phyloP scores from a whole-genome alignment of 37 sponge, comb jelly and placozoan species.

The Spongilla lacustris region DNA sequence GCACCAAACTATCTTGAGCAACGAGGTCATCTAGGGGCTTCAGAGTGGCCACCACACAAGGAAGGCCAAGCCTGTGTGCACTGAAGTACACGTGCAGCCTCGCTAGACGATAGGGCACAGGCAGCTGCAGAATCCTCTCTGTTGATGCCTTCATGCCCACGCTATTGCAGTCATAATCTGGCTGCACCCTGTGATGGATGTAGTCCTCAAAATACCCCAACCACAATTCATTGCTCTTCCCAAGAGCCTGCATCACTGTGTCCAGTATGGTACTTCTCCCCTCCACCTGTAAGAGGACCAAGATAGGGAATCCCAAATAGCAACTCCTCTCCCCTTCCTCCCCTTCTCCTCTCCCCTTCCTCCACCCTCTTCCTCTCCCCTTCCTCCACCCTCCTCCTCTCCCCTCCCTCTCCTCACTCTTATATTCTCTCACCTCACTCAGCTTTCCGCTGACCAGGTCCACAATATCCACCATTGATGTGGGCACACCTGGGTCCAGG shows the following conservation, averaged over 20 bases:
- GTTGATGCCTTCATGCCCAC: conserved; percentile 39
- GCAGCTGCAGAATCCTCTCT: conserved; percentile 7
- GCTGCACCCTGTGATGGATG: conserved; percentile 50
- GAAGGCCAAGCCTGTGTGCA: conserved; percentile 64
- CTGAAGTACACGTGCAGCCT: conserved; percentile 62
- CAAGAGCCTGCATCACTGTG: conserved; percentile 38
- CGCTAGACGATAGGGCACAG: conserved; percentile 24
- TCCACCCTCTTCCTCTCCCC: background rate
- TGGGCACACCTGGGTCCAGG: too few relatives aligned
- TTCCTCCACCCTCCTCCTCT: background rate
- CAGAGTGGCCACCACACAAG: conserved; percentile 57
- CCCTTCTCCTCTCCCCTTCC: too few relatives aligned
- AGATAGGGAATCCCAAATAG: too few relatives aligned
- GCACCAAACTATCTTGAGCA: conserved; percentile 9
- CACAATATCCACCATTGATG: too few relatives aligned
- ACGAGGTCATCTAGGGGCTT: conserved; percentile 61
- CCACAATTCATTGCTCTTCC: conserved; percentile 33
- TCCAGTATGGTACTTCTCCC: conserved; percentile 14
- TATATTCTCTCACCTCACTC: too few relatives aligned
- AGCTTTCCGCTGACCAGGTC: too few relatives aligned
- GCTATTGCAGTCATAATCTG: conserved; percentile 29
- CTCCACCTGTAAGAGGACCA: background rate
- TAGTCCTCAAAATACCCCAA: conserved; percentile 67
- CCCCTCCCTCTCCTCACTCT: background rate
- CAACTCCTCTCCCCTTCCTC: too few relatives aligned